Base-by-base conservation (phyloP, 2,797 vertebrate species). In the Psittacula echo region DNA sequence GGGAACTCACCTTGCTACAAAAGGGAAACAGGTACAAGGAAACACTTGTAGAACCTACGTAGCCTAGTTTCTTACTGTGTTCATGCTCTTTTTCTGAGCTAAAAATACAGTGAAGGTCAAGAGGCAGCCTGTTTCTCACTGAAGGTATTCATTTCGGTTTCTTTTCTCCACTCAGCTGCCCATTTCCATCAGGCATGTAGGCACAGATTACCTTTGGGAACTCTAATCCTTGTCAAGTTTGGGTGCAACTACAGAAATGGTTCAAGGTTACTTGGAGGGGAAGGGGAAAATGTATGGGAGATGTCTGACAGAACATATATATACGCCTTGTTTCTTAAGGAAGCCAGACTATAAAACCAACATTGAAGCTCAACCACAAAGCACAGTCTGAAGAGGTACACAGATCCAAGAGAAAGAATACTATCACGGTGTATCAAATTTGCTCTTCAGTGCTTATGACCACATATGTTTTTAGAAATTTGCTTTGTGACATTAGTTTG, bases 21-120 rank as follows among this genome's bases (percentile, higher is more conserved):
- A 91, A 64, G 6, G 29, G 41, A 67, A 95, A 39, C 16, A 50
- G 11, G 30, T 70, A 50, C 44, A 66, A 50, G 34, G 15, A 81
- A 85, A 87, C 23, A 67, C 4, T 62, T 0, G 0, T 2, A 44
- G 37, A 65, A 79, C 5, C 7, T 8, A 45, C 0, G 1, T 23
- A 87, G 41, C 29, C 58, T 48, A 27, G 16, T 27, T 85, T 82
- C 60, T 76, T 65, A 64, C 7, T 26, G 14, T 6, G 10, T 14
- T 76, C 5, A 26, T 26, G 29, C 11, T 42, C 10, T 34, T 82
- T 54, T 81, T 68, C 56, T 21, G 6, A 51, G 48, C 26, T 62
- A 82, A 82, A 66, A 67, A 44, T 23, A 87, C 7, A 65, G 8
- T 24, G 61, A 67, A 84, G 20, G 29, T 88, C 11, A 77, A 71